Base-by-base conservation (phyloP, 2,888 invertebrate species). In the Dyspetes luteomarginatus region DNA sequence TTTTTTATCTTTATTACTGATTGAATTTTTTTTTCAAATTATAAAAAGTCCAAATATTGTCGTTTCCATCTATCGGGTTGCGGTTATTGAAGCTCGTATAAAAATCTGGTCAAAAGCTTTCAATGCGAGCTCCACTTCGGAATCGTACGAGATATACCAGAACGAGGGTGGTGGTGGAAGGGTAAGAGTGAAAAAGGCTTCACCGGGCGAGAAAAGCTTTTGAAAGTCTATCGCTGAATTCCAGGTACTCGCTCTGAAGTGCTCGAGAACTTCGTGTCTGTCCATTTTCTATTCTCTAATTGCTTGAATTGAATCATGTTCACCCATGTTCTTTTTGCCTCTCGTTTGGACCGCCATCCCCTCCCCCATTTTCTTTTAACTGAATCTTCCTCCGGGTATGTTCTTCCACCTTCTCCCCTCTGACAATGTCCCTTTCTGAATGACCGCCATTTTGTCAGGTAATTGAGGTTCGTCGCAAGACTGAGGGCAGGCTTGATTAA, bases 231-330 rank as follows among this genome's bases (percentile, higher is more conserved):
- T 30, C 30, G 19, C 17, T 58, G 36, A 58, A 7, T 41, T 12
- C 19, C 58, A 7, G 9, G 19, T 30, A 36, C 17, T 19, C 2
- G 41, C 7, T 7, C 17, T 58, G 3, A 30, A 30, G 30, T 30
- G 30, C 4, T 30, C 30, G 30, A 30, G 3, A 4, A 7, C 30
- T 7, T 7, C 30, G 7, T 36, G 12, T 2, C 5, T 36, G 36
- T 36, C 9, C 60, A 43, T 24, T n/a, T 62, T 58, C 12, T 9
- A 43, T 62, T 62, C 28, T 43, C 22, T 17, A 36, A 36, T 60
- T 19, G 36, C 9, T 36, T 1, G 41, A 60, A 60, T 41, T 19
- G n/a, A 41, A 36, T 22, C n/a, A 43, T 22, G 43, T 15, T 62
- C 24, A n/a, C n/a, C n/a, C n/a, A n/a, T 17, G 41, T 62, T 43